Conservation (phyloP, 2,113 vertebrate species). For the Pterophyllum scalare region DNA sequence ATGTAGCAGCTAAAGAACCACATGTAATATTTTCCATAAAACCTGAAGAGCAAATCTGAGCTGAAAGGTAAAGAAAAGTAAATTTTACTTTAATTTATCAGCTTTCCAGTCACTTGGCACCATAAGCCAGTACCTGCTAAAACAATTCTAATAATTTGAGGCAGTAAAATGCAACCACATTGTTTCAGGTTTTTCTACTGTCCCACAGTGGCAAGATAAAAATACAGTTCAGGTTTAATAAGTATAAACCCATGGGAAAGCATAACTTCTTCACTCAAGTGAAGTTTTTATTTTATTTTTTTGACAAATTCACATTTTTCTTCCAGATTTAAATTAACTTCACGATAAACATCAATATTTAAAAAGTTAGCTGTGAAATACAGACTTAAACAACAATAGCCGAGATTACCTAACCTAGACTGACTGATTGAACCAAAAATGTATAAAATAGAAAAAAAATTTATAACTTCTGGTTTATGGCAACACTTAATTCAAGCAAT, state of each 20-base stretch:
- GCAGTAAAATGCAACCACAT: neutral
- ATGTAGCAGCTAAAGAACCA: no score
- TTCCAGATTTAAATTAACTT: neutral
- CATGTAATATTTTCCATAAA: no score
- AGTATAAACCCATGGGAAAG: accelerated
- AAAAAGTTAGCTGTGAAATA: neutral
- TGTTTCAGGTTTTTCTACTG: neutral
- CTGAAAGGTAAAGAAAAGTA: neutral
- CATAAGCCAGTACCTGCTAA: neutral
- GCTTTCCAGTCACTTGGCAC: no score
- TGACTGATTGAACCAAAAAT: neutral
- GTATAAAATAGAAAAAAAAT: conserved; percentile 8
- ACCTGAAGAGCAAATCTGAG: no score
- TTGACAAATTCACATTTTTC: neutral
- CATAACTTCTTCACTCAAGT: neutral
- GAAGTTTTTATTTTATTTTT: neutral
- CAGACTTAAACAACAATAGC: neutral
- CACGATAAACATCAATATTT: neutral
- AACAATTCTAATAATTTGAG: neutral
- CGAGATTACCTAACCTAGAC: conserved; percentile 10
- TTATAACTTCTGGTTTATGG: neutral
- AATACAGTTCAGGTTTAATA: neutral
- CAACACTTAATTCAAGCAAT: neutral
- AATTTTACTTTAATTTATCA: neutral
- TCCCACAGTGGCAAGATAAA: neutral